Conservation (phyloP, 2,113 vertebrate genomes). For the Pica pica region DNA sequence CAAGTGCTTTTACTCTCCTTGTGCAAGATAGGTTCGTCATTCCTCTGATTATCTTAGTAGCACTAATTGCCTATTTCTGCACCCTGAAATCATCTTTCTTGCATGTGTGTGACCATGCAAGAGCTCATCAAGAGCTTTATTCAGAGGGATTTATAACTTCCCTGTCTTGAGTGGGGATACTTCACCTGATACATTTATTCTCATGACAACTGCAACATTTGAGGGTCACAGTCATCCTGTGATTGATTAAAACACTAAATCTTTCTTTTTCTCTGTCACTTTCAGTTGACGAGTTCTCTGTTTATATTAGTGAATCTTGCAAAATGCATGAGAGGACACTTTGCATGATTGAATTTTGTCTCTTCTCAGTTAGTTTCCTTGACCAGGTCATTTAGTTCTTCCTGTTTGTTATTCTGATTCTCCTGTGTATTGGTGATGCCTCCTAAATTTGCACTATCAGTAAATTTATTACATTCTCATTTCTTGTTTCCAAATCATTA, state of each 20-base stretch:
- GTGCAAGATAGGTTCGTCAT: not conserved
- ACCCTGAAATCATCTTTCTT: not conserved
- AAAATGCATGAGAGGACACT: not conserved
- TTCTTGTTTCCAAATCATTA: not conserved
- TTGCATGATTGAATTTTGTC: not conserved
- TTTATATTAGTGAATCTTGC: not conserved
- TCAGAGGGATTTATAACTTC: not conserved
- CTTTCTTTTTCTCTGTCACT: not conserved
- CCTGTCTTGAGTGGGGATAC: not conserved
- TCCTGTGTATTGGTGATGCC: not conserved
- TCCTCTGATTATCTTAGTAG: not conserved
- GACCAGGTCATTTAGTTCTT: not conserved
- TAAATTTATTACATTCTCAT: not conserved
- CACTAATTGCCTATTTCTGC: not conserved
- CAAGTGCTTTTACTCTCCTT: not conserved
- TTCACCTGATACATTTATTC: not conserved
- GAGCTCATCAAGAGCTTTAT: not conserved
- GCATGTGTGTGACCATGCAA: not conserved
- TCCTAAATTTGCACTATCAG: not conserved
- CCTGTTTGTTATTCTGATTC: not conserved
- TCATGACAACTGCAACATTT: not conserved
- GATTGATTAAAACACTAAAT: conserved; percentile 25
- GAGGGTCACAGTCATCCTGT: not conserved
- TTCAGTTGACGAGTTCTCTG: not conserved
- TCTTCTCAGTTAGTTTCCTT: not conserved